Conservation (phyloP, 2,888 invertebrate genomes). For the Athetis lepigone region DNA sequence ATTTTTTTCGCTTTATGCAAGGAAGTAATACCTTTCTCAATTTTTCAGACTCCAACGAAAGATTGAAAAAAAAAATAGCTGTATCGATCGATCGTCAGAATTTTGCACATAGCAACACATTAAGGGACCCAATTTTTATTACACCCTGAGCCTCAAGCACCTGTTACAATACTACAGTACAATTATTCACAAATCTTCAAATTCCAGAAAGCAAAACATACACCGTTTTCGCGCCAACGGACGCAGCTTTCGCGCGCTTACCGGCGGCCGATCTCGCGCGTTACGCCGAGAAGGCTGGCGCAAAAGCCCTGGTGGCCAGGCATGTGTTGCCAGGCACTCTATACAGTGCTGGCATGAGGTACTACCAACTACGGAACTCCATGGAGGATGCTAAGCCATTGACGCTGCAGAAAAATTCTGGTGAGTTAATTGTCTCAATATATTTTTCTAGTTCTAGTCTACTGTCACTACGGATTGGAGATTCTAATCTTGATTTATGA, state of each 20-base stretch:
- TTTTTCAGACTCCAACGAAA: too few relatives aligned
- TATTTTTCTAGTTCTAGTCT: not conserved
- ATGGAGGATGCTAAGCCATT: slow-evolving; percentile 94
- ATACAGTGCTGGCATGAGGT: slow-evolving; percentile 96
- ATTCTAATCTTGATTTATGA: too few relatives aligned
- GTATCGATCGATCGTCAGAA: too few relatives aligned
- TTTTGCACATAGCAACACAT: too few relatives aligned
- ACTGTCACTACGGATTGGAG: too few relatives aligned
- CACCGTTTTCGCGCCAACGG: slow-evolving; percentile 96
- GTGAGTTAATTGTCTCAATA: slow-evolving; percentile 80
- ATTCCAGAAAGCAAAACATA: slow-evolving; percentile 94
- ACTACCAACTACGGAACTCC: slow-evolving; percentile 95
- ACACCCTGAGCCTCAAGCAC: too few relatives aligned
- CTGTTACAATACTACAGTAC: too few relatives aligned
- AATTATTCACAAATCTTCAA: not conserved
- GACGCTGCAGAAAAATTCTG: slow-evolving; percentile 95
- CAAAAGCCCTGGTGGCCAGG: slow-evolving; percentile 93
- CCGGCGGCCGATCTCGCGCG: slow-evolving; percentile 91
- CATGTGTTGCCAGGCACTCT: slow-evolving; percentile 95
- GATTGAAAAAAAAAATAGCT: too few relatives aligned
- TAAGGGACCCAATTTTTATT: too few relatives aligned
- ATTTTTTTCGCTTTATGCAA: too few relatives aligned
- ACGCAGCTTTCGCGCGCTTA: slow-evolving; percentile 94
- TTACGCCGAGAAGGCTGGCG: slow-evolving; percentile 91
- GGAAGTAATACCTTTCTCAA: too few relatives aligned